These are phyloP conservation scores for Prunella fulvescens DNA, from an alignment of 2,113 vertebrate species.

Conservation along the genomic window DNA sequence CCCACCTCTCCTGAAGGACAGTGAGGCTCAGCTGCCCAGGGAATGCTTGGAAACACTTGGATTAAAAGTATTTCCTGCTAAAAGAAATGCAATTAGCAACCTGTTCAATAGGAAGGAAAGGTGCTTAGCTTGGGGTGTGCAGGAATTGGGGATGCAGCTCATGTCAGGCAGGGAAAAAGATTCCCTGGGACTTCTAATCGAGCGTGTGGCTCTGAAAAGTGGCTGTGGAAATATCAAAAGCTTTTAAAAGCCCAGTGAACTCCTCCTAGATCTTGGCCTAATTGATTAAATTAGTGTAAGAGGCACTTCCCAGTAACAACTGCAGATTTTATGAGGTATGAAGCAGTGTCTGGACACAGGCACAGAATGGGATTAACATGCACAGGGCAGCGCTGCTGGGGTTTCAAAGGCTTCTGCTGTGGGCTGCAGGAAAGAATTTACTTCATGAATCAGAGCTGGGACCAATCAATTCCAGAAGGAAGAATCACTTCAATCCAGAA, in stretches of 20 bases:
- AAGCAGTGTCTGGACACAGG: conserved; percentile 24
- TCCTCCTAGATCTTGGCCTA: background rate
- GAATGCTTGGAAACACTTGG: background rate
- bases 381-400: background rate
- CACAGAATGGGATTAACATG: conserved; percentile 10
- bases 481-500: conserved; percentile 40
- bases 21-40: accelerated
- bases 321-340: conserved; percentile 1
- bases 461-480: conserved; percentile 50
- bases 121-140: background rate
- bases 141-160: background rate
- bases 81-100: background rate
- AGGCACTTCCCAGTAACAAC: background rate
- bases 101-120: background rate
- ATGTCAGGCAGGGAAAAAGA: accelerated
- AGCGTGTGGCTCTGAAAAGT: background rate
- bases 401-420: conserved; percentile 42
- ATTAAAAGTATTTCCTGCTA: background rate
- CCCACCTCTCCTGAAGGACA: background rate
- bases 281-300: conserved; percentile 44
- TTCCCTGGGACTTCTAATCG: background rate
- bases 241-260: background rate
- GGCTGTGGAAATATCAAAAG: background rate
- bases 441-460: background rate
- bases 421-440: conserved; percentile 11